Conservation (phyloP, 2,113 vertebrate species). For the Polyodon spathula region DNA sequence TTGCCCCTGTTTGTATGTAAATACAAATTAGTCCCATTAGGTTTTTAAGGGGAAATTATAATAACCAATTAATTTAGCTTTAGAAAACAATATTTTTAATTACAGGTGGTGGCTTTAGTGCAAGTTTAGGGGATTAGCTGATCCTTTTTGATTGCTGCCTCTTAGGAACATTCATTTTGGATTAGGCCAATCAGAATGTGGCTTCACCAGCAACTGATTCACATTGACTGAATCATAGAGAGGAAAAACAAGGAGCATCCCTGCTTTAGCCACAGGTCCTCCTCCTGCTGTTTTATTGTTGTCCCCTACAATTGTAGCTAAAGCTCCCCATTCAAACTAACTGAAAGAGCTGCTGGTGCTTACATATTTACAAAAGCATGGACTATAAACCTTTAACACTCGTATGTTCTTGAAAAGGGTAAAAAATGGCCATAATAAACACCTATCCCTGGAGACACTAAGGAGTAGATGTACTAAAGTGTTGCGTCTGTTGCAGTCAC, state of each 20-base stretch:
- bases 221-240: not conserved
- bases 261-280: conserved; percentile 33
- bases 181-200: not conserved
- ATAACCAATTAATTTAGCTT: too few species aligned
- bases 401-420: not conserved
- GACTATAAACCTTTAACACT: conserved; percentile 39
- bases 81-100: too few species aligned
- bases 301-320: conserved; percentile 45
- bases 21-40: too few species aligned
- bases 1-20: too few species aligned
- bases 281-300: conserved; percentile 40
- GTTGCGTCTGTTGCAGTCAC: too few species aligned
- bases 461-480: too few species aligned
- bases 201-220: not conserved
- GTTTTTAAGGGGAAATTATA: too few species aligned
- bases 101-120: too few species aligned
- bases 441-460: not conserved
- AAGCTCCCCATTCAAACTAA: conserved; percentile 31
- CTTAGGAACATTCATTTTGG: not conserved
- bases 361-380: conserved; percentile 53
- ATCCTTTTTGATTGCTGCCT: too few species aligned
- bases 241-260: conserved; percentile 12
- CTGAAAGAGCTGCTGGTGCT: conserved; percentile 32
- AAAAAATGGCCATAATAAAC: not conserved
- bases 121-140: too few species aligned